Conservation (phyloP, 37 sponge, comb jelly and placozoan species). For the Aplysina aerophoba region DNA sequence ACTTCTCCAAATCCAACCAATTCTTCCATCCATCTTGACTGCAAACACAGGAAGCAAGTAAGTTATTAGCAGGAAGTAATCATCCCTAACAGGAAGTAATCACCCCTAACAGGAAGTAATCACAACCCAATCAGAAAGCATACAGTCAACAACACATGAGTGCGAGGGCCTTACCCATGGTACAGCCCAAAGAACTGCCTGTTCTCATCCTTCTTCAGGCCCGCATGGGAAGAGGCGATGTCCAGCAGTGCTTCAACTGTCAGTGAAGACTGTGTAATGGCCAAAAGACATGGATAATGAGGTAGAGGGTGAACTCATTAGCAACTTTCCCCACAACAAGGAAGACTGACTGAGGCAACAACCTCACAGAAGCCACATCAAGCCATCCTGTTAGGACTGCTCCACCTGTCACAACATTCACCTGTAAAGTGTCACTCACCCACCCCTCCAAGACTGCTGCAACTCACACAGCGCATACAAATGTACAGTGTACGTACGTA, state of each 20-base stretch:
- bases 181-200: constrained; percentile 39
- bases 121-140: background rate
- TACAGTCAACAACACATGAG: background rate
- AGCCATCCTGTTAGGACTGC: too few species aligned
- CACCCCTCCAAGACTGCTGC: too few species aligned
- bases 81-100: background rate
- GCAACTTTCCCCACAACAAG: too few species aligned
- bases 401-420: too few species aligned
- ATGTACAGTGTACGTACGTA: background rate
- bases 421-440: too few species aligned
- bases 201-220: constrained; percentile 42
- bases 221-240: constrained; percentile 39
- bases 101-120: background rate
- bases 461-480: too few species aligned
- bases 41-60: background rate
- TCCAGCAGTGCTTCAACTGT: constrained; percentile 37
- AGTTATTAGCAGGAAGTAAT: background rate
- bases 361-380: too few species aligned
- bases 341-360: too few species aligned
- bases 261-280: constrained; percentile 8
- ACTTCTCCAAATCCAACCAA: constrained; percentile 79
- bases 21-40: constrained; percentile 64
- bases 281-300: too few species aligned
- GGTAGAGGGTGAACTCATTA: too few species aligned
- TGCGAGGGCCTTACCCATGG: background rate